Evolutionary conservation across 2,888 invertebrate genomes (phyloP), one percentile per base, ranked within the genome.

Genomic region (Rotaria macrura): DNA sequence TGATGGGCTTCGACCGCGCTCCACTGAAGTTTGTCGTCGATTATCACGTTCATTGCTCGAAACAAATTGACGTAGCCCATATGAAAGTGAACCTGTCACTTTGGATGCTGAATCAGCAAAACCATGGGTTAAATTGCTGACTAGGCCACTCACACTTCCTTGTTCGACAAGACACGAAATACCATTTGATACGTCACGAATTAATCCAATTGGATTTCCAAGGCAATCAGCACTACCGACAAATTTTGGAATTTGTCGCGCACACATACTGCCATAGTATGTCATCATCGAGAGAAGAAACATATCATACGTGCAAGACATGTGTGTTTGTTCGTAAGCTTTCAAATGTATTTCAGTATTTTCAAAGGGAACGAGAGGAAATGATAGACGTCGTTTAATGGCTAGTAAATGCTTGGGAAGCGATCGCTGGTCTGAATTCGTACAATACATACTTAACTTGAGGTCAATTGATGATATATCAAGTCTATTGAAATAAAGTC

Each of bases 41-140:
- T 95, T 95, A 91, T 96, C 96, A 91, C 97, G 96, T 86, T 94
- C 93, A 89, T 96, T 95, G 91, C 97, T 96, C 91, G 95, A 93
- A 85, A 95, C 94, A 9, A 96, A 95, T 87, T 94, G 93, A 87
- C 95, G 96, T 88, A 97, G 92, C 9, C 95, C 95, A 91, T 97
- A 96, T 1, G 96, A 96, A 88, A 97, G 91, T 0, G 96, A 95
- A 90, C 95, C 95, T 88, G 91, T 88, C 84, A 91, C 94, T 92
- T 99, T 99, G 17, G 97, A 98, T 0, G 98, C 95, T 0, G 97
- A 96, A 92, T 98, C 97, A 12, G 97, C 96, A 88, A 98, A 93
- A 17, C 98, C 99, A 90, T 99, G 98, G 0, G 98, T 95, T 9
- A 99, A 95, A 91, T 97, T 97, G 91, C 95, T 95, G 52, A 99